Base-by-base conservation (phyloP, 2,797 vertebrate genomes). In the Furcifer pardalis region DNA sequence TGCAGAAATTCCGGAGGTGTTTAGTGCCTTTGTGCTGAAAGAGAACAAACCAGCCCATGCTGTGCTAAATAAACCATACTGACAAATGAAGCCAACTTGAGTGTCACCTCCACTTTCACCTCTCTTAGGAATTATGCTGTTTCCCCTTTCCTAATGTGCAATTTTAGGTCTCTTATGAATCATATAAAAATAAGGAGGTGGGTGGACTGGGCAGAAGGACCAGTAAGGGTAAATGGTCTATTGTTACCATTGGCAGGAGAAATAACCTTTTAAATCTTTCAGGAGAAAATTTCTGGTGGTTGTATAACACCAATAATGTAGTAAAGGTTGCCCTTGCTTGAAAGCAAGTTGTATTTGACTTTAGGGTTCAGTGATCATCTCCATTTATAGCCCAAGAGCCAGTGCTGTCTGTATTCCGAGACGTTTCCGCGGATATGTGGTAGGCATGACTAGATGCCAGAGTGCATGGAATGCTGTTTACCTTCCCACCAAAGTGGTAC, bases 61-160 rank as follows among this genome's bases (percentile, higher is more conserved):
- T 85, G 86, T 85, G 40, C 49, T 35, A 77, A 42, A 75, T 69
- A 87, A 91, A 62, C 85, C 76, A 59, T 42, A 32, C 40, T 68
- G 83, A 49, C 85, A 88, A 92, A 81, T 7, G 30, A 86, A 87
- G 84, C 25, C 72, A 35, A 2, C 7, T 56, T 17, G 77, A 87
- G 77, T 49, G 7, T 76, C 88, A 30, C 27, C 80, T 56, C 75
- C 68, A 81, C 87, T 87, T 23, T 6, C 35, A 52, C 44, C 88
- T 46, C 0, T 0, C 37, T 87, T 88, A 72, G 42, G 37, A 60
- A 25, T 0, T 7, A 2, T 79, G 56, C 4, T 71, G 74, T 73
- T 86, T 90, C 88, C 56, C 1, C 89, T 56, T 84, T 87, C 9
- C 76, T 75, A 0, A 81, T 69, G 13, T 84, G 9, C 77, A 40